Conservation (phyloP, 2,888 invertebrate species). For the Lysandra bellargus region DNA sequence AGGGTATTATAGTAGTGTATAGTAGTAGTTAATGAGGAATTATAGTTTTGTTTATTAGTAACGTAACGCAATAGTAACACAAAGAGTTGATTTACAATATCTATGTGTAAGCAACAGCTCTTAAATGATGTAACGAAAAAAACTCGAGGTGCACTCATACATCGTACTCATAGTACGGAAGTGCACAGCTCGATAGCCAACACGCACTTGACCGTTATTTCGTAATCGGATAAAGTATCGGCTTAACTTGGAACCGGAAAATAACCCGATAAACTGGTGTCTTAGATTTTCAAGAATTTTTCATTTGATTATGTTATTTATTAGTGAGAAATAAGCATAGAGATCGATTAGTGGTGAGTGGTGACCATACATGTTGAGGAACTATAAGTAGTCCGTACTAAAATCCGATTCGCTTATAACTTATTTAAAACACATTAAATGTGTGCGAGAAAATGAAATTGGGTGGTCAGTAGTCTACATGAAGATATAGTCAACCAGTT, state of each 20-base stretch:
- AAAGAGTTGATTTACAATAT: not conserved
- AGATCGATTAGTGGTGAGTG: no score
- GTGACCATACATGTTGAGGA: no score
- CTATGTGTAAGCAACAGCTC: not conserved
- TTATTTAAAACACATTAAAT: no score
- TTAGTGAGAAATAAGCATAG: not conserved
- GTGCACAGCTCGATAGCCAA: not conserved
- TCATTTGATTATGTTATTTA: no score
- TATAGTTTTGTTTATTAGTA: not conserved
- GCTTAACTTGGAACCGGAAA: not conserved
- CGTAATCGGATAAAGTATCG: conserved; percentile 11
- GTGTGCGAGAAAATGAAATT: no score
- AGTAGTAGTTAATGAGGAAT: not conserved
- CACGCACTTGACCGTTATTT: conserved; percentile 17
- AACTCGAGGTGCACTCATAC: not conserved
- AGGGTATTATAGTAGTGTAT: no score
- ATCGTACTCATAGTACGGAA: not conserved
- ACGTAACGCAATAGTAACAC: not conserved
- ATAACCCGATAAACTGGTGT: not conserved
- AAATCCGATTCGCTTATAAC: no score
- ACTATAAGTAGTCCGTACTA: no score
- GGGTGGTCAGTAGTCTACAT: no score
- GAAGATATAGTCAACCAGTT: no score
- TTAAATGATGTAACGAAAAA: not conserved
- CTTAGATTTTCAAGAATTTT: not conserved